Conservation (phyloP, 2,888 invertebrate species). For the Geophilus truncorum region DNA sequence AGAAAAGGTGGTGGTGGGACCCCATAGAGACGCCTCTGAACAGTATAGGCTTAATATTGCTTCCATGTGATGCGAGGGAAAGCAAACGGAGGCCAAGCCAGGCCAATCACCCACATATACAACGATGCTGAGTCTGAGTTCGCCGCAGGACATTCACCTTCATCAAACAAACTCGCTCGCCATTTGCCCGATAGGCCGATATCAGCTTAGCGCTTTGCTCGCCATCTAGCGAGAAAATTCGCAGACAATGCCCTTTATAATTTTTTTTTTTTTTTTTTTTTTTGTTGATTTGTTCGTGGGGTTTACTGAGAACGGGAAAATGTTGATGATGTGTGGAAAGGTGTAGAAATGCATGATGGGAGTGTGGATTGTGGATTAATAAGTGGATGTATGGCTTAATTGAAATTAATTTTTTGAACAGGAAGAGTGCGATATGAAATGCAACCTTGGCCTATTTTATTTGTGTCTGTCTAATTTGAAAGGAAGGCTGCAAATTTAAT, state of each 20-base stretch:
- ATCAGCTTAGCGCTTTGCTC: not conserved
- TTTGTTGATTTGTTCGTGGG: too few relatives aligned
- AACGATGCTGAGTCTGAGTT: not conserved
- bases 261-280: too few relatives aligned
- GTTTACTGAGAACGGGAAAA: too few relatives aligned
- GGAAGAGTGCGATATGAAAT: conserved; percentile 4
- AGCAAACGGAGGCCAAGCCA: not conserved
- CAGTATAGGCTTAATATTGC: not conserved
- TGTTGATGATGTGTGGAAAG: too few relatives aligned
- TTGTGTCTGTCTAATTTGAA: conserved; percentile 10
- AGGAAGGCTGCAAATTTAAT: not conserved
- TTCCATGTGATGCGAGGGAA: not conserved
- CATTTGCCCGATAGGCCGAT: not conserved
- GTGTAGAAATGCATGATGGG: too few relatives aligned
- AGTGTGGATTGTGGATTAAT: too few relatives aligned
- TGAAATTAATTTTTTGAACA: not conserved
- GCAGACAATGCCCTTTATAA: not conserved
- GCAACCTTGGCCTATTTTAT: conserved; percentile 10
- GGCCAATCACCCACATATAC: not conserved
- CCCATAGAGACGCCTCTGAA: not conserved
- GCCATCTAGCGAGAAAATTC: not conserved
- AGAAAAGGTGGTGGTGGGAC: not conserved
- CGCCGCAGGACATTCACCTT: not conserved
- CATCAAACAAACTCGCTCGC: not conserved
- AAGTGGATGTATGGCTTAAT: too few relatives aligned